A percentile compares a stretch with the other conserved stretches of the same genome.
phyloP scores from a whole-genome alignment of 2,797 vertebrate genomes.

The Gallinago stenura region DNA sequence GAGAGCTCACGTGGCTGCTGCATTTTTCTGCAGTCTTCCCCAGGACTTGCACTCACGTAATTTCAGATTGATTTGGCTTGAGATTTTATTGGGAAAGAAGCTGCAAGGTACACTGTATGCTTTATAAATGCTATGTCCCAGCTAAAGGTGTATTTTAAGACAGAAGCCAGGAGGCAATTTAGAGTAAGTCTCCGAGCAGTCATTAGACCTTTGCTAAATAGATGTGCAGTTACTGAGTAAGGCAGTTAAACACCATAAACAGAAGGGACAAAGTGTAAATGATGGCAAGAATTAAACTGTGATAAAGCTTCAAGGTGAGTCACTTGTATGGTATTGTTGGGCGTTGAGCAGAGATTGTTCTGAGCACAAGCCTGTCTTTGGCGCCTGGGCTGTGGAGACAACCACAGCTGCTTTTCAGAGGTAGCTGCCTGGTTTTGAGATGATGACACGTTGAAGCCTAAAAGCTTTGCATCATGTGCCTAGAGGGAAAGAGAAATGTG shows the following conservation, averaged over 20 bases:
- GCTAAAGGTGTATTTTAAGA: not conserved
- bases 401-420: not conserved
- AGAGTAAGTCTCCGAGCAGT: not conserved
- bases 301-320: slow-evolving; percentile 16
- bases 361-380: not conserved
- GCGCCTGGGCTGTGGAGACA: not conserved
- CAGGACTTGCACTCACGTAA: not conserved
- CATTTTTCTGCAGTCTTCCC: not conserved
- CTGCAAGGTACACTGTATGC: not conserved
- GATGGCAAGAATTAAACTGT: not conserved
- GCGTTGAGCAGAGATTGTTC: not conserved
- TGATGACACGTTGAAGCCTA: not conserved
- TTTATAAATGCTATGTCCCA: not conserved
- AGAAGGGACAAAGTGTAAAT: not conserved
- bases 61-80: not conserved
- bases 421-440: not conserved
- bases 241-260: not conserved
- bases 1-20: not conserved
- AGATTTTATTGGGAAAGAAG: not conserved
- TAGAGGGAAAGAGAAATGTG: not conserved
- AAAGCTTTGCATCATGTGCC: not conserved
- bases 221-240: not conserved
- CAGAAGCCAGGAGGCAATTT: not conserved
- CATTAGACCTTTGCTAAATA: not conserved
- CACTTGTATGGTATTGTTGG: not conserved